A percentile compares a stretch with the other conserved stretches of the same genome.
Conservation (phyloP, 2,797 vertebrate species). For the Coilia nasus region DNA sequence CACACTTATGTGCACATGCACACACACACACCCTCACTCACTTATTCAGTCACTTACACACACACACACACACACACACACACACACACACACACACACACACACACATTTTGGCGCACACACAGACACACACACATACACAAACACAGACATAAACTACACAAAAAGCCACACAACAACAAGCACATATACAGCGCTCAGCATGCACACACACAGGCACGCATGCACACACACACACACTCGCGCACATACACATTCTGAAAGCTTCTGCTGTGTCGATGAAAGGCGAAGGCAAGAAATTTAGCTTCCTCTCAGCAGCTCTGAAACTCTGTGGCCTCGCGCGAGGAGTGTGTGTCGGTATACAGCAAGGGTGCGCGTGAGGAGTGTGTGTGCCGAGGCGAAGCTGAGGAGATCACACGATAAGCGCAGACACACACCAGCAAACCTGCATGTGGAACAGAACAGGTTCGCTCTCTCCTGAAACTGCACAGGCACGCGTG, state of each 20-base stretch:
- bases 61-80: background rate
- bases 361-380: background rate
- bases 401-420: background rate
- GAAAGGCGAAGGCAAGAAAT: background rate
- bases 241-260: background rate
- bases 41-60: background rate
- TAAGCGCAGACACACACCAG: background rate
- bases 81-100: background rate
- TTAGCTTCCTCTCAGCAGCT: background rate
- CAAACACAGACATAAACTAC: background rate
- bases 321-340: background rate
- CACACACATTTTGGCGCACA: background rate
- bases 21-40: background rate
- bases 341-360: background rate
- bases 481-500: no score
- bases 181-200: no score
- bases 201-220: background rate
- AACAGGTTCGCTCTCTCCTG: no score
- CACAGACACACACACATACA: background rate
- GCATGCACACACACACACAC: background rate
- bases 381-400: background rate
- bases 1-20: background rate
- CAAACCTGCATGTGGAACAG: no score
- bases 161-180: no score
- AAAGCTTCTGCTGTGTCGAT: background rate